Evolutionary conservation across 2,888 invertebrate genomes (phyloP).

Genomic region (Zeuzera pyrina): DNA sequence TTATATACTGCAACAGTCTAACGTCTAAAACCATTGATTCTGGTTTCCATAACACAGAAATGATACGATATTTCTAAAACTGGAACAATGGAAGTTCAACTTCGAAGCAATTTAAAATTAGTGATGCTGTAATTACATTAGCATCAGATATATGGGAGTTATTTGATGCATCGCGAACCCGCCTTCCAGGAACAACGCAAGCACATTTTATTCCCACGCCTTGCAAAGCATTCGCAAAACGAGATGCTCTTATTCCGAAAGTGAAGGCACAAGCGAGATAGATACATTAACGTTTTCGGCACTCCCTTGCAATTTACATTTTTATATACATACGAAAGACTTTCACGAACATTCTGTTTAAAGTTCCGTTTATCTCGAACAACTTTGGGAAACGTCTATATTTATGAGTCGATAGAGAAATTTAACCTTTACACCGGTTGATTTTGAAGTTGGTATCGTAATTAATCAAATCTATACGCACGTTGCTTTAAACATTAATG

Average conservation of each 20-base stretch:
- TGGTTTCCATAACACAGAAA: no score
- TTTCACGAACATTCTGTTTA: conserved; percentile 20
- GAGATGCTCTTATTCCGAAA: conserved; percentile 23
- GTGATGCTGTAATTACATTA: no score
- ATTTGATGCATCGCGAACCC: conserved; percentile 54
- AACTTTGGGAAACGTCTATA: background rate
- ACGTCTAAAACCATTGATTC: no score
- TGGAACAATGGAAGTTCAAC: no score
- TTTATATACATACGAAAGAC: conserved; percentile 26
- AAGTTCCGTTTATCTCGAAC: conserved; percentile 17
- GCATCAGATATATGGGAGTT: no score
- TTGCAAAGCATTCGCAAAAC: conserved; percentile 37
- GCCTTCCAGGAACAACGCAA: conserved; percentile 52
- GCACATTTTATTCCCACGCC: conserved; percentile 62
- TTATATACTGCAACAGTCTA: no score
- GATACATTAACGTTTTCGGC: conserved; percentile 12
- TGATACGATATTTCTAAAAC: no score
- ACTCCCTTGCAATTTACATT: conserved; percentile 36
- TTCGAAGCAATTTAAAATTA: no score
- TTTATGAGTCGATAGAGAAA: background rate
- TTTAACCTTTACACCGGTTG: no score
- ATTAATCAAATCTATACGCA: conserved; percentile 1
- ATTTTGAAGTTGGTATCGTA: background rate
- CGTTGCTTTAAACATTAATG: no score
- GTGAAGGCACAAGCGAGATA: conserved; percentile 19